Evolutionary conservation across 1,140 invertebrate species (phyloP).

Genomic region (Drosophila subobscura): DNA sequence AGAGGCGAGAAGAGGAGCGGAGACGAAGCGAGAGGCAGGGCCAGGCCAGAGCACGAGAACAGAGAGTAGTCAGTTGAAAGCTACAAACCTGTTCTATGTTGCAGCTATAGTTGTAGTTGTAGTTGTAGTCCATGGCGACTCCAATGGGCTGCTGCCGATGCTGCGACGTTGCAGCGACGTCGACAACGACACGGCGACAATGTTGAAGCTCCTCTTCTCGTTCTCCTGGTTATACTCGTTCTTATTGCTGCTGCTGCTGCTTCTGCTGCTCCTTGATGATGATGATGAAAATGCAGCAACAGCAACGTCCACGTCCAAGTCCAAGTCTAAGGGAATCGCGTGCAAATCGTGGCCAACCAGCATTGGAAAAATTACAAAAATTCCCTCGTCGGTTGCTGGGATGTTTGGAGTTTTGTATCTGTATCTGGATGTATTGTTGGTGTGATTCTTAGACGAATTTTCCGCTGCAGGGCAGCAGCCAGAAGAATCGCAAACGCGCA

Average conservation of each 20-base stretch:
- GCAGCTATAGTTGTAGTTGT: constrained; percentile 36
- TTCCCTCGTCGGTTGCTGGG: constrained; percentile 11
- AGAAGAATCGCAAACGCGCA: constrained; percentile 67
- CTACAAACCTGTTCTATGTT: constrained; percentile 76
- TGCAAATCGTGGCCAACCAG: constrained; percentile 66
- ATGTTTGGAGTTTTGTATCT: constrained; percentile 19
- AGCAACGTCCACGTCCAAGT: constrained; percentile 6
- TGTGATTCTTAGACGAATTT: constrained; percentile 63
- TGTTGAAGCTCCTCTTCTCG: constrained; percentile 59
- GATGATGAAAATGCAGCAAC: constrained; percentile 34
- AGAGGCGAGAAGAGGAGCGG: constrained; percentile 58
- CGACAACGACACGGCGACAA: constrained; percentile 67
- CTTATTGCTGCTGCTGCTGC: constrained; percentile 23
- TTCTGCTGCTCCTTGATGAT: constrained; percentile 3
- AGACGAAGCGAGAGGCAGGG: constrained; percentile 2
- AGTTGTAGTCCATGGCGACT: constrained; percentile 66
- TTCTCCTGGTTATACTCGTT: constrained; percentile 48
- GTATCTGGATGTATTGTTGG: constrained; percentile 17
- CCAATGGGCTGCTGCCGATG: constrained; percentile 54
- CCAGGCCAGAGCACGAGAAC: too few relatives aligned
- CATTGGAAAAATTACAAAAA: constrained; percentile 69
- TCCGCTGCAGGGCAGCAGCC: constrained; percentile 63
- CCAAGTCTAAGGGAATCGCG: constrained; percentile 67
- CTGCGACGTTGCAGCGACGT: constrained; percentile 58
- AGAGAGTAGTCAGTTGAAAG: constrained; percentile 7